Conservation (phyloP, 2,797 vertebrate species). For the Platalea minor region DNA sequence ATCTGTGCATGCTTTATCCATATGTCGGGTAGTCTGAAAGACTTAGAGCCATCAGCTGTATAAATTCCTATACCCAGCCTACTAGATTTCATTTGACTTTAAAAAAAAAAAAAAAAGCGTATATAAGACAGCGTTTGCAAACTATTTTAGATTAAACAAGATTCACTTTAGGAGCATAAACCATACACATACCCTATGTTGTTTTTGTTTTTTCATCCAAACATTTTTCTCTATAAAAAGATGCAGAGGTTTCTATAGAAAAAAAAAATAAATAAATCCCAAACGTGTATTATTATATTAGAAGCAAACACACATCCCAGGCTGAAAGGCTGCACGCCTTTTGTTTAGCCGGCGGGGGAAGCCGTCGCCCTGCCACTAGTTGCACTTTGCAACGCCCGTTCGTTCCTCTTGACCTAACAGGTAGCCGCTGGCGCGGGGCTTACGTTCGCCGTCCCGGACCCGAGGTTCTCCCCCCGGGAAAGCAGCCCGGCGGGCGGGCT, state of each 20-base stretch:
- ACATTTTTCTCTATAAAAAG: background rate
- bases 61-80: background rate
- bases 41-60: background rate
- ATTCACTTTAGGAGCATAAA: background rate
- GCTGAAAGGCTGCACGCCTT: background rate
- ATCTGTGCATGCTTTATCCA: background rate
- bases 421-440: too few species aligned
- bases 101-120: background rate
- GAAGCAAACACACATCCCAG: background rate
- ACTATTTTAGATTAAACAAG: background rate
- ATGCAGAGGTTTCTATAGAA: background rate
- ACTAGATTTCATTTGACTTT: background rate
- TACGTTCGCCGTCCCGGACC: too few species aligned
- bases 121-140: background rate
- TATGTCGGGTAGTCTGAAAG: background rate
- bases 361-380: background rate
- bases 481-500: too few species aligned
- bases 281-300: background rate
- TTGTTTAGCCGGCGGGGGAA: background rate
- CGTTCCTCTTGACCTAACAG: background rate
- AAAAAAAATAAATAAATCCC: background rate
- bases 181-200: background rate
- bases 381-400: background rate
- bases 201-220: background rate
- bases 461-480: too few species aligned